phyloP scores from a whole-genome alignment of 2,113 vertebrate species.

The Gnathonemus echidnorhynchus region DNA sequence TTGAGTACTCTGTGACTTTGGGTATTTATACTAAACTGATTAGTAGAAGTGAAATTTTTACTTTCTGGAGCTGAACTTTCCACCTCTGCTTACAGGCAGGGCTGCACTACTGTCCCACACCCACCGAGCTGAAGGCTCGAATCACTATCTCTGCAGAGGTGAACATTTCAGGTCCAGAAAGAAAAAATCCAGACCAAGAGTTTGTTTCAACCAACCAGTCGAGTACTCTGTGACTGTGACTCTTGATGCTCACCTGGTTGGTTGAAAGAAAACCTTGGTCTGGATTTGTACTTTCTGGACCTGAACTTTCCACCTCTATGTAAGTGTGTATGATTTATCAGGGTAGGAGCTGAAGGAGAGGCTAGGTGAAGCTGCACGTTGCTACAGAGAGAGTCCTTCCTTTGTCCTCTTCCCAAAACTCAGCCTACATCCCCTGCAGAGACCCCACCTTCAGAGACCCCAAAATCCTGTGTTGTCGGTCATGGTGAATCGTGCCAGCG shows the following conservation, averaged over 20 bases:
- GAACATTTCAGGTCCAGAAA: not conserved
- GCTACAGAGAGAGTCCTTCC: not conserved
- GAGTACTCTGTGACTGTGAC: too few relatives aligned
- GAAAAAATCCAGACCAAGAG: not conserved
- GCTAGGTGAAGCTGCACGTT: not conserved
- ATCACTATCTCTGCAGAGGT: not conserved
- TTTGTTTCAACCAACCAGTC: too few relatives aligned
- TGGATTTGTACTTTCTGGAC: too few relatives aligned
- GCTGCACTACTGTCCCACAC: too few relatives aligned
- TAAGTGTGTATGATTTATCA: not conserved
- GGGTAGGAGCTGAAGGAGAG: not conserved
- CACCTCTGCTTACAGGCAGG: too few relatives aligned
- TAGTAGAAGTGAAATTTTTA: too few relatives aligned
- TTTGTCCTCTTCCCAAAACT: not conserved
- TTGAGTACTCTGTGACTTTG: too few relatives aligned
- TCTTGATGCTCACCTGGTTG: too few relatives aligned
- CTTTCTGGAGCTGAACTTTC: too few relatives aligned
- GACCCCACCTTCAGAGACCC: not conserved
- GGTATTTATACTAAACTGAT: too few relatives aligned
- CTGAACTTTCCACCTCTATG: not conserved
- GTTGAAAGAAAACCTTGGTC: too few relatives aligned
- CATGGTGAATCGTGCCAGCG: not conserved
- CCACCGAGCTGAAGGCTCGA: too few relatives aligned
- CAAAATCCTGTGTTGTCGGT: not conserved
- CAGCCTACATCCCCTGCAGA: not conserved